Base-by-base conservation (phyloP, 2,797 vertebrate genomes). In the Phrynocephalus forsythii region DNA sequence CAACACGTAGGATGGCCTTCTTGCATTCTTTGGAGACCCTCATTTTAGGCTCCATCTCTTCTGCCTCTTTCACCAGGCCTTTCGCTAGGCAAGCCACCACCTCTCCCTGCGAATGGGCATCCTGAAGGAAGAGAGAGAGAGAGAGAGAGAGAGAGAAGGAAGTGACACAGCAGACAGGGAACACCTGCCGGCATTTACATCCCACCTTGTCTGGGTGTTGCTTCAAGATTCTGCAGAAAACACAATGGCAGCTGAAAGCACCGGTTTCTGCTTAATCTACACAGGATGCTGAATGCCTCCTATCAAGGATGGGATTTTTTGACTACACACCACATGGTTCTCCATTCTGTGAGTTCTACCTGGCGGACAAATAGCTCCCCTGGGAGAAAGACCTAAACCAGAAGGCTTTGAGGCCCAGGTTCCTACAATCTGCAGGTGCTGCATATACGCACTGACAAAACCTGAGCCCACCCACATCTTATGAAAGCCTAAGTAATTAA, bases 71-170 rank as follows among this genome's bases (percentile, higher is more conserved):
- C 7, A 99, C 98, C 91, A 99, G 94, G 10, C 96, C 98, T 91
- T 98, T 99, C 94, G 99, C 99, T 95, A 99, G 95, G 92, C 99
- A 99, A 1, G 98, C 97, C 1, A 99, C 99, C 85, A 99, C 99
- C 87, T 98, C 98, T 0, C 99, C 99, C 94, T 99, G 99, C 1
- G 99, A 99, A 95, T 99, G 99, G 86, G 98, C 82, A 91, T 99
- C 98, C 99, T 99, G 91, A 5, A 33, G 33, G 33, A 33, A 33
- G 33, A 33, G 33, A 33, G 33, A 33, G 33, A 56, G 3, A 33
- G 33, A 33, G 33, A 33, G 33, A 33, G 33, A 56, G 3, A 52
- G 7, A 84, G 68, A 20, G 66, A 60, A 76, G 48, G 10, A 80
- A 50, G 30, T 69, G 38, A 33, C 5, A 15, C 60, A 66, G 7